Conservation (phyloP, 2,797 vertebrate species). For the Microhierax caerulescens region DNA sequence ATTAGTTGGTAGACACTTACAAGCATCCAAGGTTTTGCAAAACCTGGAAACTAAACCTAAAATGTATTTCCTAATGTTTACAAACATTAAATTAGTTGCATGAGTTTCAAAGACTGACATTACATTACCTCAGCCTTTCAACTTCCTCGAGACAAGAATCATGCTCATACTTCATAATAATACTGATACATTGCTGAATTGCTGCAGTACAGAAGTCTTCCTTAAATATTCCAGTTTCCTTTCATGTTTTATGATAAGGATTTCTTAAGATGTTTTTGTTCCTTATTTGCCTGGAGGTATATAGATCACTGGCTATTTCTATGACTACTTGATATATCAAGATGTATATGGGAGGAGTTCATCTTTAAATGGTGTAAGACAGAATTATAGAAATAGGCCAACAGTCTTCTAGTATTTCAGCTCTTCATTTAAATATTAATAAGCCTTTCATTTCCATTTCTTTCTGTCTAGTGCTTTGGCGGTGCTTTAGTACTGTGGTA, state of each 20-base stretch:
- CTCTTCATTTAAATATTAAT: constrained; percentile 3
- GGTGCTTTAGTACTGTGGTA: constrained; percentile 90
- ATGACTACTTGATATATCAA: background rate
- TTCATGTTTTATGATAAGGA: background rate
- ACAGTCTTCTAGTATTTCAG: background rate
- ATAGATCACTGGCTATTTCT: background rate
- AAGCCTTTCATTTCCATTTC: background rate
- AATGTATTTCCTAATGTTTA: background rate
- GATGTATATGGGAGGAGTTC: background rate
- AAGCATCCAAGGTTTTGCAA: background rate
- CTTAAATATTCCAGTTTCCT: background rate
- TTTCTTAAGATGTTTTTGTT: background rate
- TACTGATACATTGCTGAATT: background rate
- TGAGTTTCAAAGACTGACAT: background rate
- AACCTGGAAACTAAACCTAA: background rate
- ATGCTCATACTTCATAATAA: background rate
- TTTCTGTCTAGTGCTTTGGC: constrained; percentile 85
- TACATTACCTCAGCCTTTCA: background rate
- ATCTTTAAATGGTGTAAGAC: background rate
- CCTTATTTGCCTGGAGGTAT: background rate
- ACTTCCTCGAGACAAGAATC: background rate
- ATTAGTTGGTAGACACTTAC: background rate
- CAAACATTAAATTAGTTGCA: background rate
- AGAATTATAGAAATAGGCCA: background rate
- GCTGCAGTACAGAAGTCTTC: background rate